Percentiles rank a stretch among this genome's conserved stretches.
These are phyloP conservation scores for Rattus norvegicus DNA, from an alignment of 2,113 vertebrate genomes.

Conservation along the genomic window DNA sequence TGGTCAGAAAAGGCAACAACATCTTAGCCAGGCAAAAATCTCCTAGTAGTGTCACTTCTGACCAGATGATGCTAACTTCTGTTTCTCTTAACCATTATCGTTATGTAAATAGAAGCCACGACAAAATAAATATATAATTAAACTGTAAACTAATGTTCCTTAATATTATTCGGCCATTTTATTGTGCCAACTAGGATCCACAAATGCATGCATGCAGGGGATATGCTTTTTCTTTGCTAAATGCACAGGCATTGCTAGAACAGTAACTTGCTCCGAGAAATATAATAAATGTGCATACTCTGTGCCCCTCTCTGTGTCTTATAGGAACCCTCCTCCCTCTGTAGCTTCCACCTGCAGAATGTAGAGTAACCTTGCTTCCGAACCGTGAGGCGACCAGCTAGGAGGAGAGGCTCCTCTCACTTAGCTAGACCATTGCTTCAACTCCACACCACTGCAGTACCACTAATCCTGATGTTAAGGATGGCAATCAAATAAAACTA, in stretches of 20 bases:
- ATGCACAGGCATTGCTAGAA: not conserved
- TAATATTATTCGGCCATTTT: not conserved
- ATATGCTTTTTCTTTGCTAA: not conserved
- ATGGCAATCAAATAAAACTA: constrained; percentile 50
- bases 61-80: constrained; percentile 17
- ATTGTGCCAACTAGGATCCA: not conserved
- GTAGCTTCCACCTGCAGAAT: not conserved
- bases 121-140: not conserved
- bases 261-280: not conserved
- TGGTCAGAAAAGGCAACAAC: not conserved
- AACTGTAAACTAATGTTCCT: not conserved
- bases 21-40: not conserved
- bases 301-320: not conserved
- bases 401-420: not conserved
- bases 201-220: not conserved
- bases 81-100: not conserved
- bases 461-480: constrained; percentile 30
- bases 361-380: not conserved
- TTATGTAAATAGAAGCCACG: not conserved
- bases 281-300: not conserved
- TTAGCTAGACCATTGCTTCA: not conserved
- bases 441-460: not conserved
- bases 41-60: not conserved
- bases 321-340: not conserved
- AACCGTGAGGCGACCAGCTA: not conserved